These are phyloP conservation scores for Epinephelus moara DNA, from an alignment of 2,113 vertebrate genomes.

Conservation along the genomic window DNA sequence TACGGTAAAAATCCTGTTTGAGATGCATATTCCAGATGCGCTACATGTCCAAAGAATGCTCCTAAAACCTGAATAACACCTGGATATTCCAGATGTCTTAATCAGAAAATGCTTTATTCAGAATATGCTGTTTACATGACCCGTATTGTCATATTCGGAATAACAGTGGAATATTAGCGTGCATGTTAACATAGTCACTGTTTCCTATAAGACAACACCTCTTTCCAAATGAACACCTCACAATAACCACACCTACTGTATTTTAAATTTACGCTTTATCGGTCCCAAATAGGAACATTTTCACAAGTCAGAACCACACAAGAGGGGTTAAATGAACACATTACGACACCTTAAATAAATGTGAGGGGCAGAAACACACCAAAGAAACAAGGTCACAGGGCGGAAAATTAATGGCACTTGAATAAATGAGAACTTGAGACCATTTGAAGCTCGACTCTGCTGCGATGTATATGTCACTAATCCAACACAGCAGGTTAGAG, in stretches of 20 bases:
- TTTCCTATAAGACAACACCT: slow-evolving; percentile 28
- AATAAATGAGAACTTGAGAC: slow-evolving; percentile 39
- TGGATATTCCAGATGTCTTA: too few species aligned
- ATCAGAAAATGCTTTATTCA: too few species aligned
- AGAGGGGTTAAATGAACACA: slow-evolving; percentile 12
- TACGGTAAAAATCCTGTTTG: too few species aligned
- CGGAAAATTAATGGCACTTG: slow-evolving; percentile 19
- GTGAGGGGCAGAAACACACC: slow-evolving; percentile 20
- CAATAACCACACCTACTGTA: slow-evolving; percentile 5
- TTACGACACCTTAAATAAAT: background rate
- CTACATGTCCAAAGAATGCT: too few species aligned
- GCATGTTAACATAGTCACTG: background rate
- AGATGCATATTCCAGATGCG: too few species aligned
- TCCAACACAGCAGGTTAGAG: slow-evolving; percentile 6
- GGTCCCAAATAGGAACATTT: background rate
- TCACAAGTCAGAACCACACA: slow-evolving; percentile 18
- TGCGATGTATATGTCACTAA: slow-evolving; percentile 11
- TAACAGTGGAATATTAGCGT: too few species aligned
- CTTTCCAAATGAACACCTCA: slow-evolving; percentile 9
- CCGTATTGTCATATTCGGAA: too few species aligned
- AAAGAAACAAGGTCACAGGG: slow-evolving; percentile 10
- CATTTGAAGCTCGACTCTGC: background rate
- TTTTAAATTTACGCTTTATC: slow-evolving; percentile 3
- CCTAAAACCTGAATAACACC: too few species aligned
- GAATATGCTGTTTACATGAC: too few species aligned